Percentiles rank a stretch among this genome's conserved stretches.
Conservation (phyloP, 2,113 vertebrate species). For the Sphaerodactylus townsendi region DNA sequence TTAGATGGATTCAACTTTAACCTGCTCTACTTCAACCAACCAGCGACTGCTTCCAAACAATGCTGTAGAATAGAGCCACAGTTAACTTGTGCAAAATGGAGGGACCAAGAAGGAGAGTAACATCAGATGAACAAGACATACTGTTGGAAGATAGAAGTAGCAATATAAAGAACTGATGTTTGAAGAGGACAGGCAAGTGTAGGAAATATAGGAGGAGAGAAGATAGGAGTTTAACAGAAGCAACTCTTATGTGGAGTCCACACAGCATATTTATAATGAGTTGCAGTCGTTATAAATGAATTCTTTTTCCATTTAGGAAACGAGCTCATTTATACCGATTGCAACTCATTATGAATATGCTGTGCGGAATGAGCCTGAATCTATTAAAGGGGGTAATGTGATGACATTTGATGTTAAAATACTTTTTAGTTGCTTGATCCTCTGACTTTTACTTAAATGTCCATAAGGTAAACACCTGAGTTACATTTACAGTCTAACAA, state of each 20-base stretch:
- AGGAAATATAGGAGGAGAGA: neutral
- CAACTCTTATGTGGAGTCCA: no score
- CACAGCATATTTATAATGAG: no score
- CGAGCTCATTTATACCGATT: no score
- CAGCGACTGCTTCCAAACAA: no score
- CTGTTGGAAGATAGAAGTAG: neutral
- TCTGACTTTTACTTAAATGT: neutral
- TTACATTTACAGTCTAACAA: neutral
- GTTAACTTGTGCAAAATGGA: neutral
- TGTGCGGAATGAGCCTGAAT: no score
- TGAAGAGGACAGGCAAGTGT: neutral
- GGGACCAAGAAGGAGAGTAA: neutral
- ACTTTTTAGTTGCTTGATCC: neutral
- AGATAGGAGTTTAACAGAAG: neutral
- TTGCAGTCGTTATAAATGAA: no score
- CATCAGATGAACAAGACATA: neutral
- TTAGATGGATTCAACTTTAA: no score
- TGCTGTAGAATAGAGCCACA: no score
- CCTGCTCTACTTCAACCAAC: no score
- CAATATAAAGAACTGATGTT: neutral
- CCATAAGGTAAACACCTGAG: neutral
- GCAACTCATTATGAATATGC: no score
- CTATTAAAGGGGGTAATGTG: neutral
- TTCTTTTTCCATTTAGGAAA: no score
- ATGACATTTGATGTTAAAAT: neutral